phyloP scores from a whole-genome alignment of 2,113 vertebrate species.

The Petrocephalus zakoni region DNA sequence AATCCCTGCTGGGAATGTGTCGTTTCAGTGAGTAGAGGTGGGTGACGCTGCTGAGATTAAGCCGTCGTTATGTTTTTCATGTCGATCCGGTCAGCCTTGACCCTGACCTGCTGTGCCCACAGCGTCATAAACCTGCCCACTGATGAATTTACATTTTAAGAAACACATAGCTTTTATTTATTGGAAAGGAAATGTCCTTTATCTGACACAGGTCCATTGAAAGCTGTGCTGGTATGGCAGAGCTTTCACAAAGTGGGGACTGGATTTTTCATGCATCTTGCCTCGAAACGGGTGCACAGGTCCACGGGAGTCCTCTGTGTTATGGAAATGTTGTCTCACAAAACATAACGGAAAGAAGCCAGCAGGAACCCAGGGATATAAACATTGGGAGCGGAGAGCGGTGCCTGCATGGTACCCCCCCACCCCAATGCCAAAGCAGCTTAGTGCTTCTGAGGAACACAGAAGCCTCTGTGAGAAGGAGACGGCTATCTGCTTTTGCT shows the following conservation, averaged over 20 bases:
- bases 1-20: neutral
- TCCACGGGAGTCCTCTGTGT: neutral
- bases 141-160: neutral
- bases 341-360: neutral
- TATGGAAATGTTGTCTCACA: neutral
- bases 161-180: neutral
- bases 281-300: too few species aligned
- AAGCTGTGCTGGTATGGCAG: neutral
- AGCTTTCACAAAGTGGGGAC: neutral
- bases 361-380: neutral
- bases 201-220: neutral
- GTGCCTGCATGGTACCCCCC: neutral
- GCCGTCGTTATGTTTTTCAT: neutral
- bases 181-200: neutral
- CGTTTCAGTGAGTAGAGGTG: neutral
- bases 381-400: neutral
- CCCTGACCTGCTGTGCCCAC: neutral
- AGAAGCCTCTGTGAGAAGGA: neutral
- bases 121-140: neutral
- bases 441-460: neutral
- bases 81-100: neutral
- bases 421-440: neutral
- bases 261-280: too few species aligned
- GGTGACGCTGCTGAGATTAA: neutral
- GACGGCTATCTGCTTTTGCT: neutral